Conservation (phyloP, 2,797 vertebrate genomes). For the Coreius guichenoti region DNA sequence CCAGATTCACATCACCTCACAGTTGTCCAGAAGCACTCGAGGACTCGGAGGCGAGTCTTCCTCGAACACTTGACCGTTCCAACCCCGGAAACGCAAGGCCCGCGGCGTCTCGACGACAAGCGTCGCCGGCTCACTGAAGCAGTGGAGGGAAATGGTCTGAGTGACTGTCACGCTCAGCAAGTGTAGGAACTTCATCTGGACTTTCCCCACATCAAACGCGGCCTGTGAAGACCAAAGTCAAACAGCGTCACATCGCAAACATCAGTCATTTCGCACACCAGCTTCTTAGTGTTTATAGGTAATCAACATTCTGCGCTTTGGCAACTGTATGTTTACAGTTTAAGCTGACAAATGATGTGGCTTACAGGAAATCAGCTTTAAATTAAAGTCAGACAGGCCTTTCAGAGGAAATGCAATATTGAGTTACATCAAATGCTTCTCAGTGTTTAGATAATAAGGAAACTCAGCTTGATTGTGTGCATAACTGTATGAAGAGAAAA, state of each 20-base stretch:
- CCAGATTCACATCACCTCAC: slow-evolving; percentile 80
- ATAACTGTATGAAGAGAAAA: not conserved
- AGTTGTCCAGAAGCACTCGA: slow-evolving; percentile 86
- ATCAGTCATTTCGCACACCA: slow-evolving; percentile 13
- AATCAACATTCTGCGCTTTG: slow-evolving; percentile 8
- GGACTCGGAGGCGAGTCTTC: slow-evolving; percentile 87
- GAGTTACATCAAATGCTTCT: not conserved
- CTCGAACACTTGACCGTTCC: slow-evolving; percentile 92
- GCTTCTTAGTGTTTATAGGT: not conserved
- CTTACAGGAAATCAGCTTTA: slow-evolving; percentile 7
- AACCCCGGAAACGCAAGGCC: slow-evolving; percentile 84
- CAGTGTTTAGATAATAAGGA: not conserved
- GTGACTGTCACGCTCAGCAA: slow-evolving; percentile 90
- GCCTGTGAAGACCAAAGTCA: slow-evolving; percentile 76
- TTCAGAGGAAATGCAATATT: not conserved
- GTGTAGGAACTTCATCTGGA: slow-evolving; percentile 99
- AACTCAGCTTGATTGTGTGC: not conserved
- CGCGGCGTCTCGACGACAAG: slow-evolving; percentile 64
- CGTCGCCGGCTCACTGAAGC: slow-evolving; percentile 77
- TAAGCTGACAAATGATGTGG: not conserved
- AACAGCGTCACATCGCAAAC: slow-evolving; percentile 30
- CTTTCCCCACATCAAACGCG: slow-evolving; percentile 88
- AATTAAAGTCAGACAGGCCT: not conserved
- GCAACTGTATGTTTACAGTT: not conserved
- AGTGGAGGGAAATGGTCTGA: slow-evolving; percentile 90